Base-by-base conservation (phyloP, 1,140 invertebrate species). In the Carposina sasakii region DNA sequence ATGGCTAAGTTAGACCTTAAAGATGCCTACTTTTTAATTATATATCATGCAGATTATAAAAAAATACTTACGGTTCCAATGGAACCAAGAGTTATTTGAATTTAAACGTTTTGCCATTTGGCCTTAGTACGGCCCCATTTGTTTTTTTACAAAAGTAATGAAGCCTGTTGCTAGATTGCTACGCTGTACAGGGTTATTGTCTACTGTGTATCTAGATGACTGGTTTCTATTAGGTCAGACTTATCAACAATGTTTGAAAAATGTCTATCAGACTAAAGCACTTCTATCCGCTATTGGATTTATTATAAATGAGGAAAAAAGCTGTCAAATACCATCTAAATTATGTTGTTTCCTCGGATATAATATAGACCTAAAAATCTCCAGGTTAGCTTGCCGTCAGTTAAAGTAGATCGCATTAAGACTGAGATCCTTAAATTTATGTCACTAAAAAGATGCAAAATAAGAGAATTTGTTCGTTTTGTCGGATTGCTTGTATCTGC, bases 121-220 rank as follows among this genome's bases (percentile, higher is more conserved):
- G 47, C 21, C 10, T 49, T 2, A 23, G 12, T 19, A 10, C 37
- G 0, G 47, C 47, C 4, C 47, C 47, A 17, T 31, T 15, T 13
- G 37, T 49, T 1, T 49, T 40, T 42, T 21, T 15, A 49, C 47
- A 2, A 49, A 49, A 19, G 19, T 49, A 12, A 49, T 41, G 36
- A 49, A 49, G 22, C 47, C 47, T 2, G 19, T 34, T 21, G 23
- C 8, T 3, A 31, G 19, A 3, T 41, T 19, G 10, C 15, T 49
- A 13, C 23, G 47, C 13, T 17, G 6, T 10, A 5, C n/a, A 3
- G 47, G 47, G 16, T 10, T 20, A n/a, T 8, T 41, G 17, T 49
- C 47, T 10, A 37, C 36, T 17, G n/a, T 28, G n/a, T 49, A 49
- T 31, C 16, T 49, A 22, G 33, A 48, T 28, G 22, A 48, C 22